Base-by-base conservation (phyloP, 2,888 invertebrate species). In the Netelia fuscicornis region DNA sequence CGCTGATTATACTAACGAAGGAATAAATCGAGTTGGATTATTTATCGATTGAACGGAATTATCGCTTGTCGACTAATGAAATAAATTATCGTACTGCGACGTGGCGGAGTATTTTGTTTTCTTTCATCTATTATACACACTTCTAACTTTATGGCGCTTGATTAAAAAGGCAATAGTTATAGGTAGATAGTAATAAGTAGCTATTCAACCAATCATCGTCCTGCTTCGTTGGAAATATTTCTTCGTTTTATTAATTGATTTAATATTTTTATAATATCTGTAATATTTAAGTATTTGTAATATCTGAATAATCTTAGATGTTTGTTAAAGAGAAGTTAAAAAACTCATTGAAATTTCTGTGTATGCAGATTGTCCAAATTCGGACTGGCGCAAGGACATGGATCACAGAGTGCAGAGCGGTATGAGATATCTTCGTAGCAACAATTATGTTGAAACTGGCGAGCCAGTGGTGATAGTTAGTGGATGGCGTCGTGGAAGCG, bases 381-480 rank as follows among this genome's bases (percentile, higher is more conserved):
- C 92, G 0, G 95, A 95, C 85, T 96, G 96, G 96, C 93, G 94
- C 5, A 90, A 93, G 56, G 96, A 96, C 88, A 94, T 96, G 0
- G 96, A 96, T 72, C 94, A 94, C 25, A 95, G 96, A 2, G 94
- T 96, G 1, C 95, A 95, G 84, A 95, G 95, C 83, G 95, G 95
- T 42, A 94, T 95, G 8, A 95, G 95, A 71, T 95, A 96, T 92
- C 96, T 96, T 5, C 95, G 96, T 91, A 93, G 94, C 10, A 94
- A 94, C 56, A 96, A 96, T 0, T 96, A 97, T 90, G 94, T 97
- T 48, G 94, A 95, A 87, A 94, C 95, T 11, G 97, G 97, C 0
- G 97, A 97, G 90, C 95, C 96, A 0, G 91, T 98, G 3, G 95
- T 97, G 25, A 93, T 97, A 20, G 95, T 98, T 13, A 96, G 96